phyloP scores from a whole-genome alignment of 2,113 vertebrate species.

The Hippocampus zosterae region DNA sequence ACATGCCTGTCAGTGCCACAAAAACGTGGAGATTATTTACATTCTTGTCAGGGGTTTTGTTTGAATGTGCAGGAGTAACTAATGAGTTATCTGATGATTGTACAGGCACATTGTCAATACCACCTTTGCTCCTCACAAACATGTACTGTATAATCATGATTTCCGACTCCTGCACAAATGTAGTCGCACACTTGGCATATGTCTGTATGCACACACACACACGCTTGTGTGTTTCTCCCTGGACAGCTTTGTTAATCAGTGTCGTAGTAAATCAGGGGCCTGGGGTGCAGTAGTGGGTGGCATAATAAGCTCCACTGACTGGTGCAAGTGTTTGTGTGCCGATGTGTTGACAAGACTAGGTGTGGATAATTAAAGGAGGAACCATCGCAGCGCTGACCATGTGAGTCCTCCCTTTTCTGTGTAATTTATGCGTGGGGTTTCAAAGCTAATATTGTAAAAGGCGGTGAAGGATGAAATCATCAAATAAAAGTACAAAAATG shows the following conservation, averaged over 20 bases:
- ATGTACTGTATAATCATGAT: conserved; percentile 12
- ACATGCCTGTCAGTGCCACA: too few relatives aligned
- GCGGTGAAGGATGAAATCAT: conserved; percentile 8
- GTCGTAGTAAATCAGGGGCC: conserved; percentile 61
- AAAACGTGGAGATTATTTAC: background rate
- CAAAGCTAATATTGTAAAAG: conserved; percentile 39
- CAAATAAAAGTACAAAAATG: background rate
- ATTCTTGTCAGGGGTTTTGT: background rate
- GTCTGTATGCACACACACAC: conserved; percentile 1
- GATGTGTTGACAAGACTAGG: conserved; percentile 33
- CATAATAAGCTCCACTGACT: conserved; percentile 51
- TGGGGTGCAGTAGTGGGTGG: conserved; percentile 29
- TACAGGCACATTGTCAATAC: conserved; percentile 22
- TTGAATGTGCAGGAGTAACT: background rate
- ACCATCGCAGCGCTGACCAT: conserved; percentile 21
- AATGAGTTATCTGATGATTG: background rate
- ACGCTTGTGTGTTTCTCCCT: conserved; percentile 4
- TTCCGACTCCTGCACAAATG: conserved; percentile 5
- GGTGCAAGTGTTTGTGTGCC: conserved; percentile 33
- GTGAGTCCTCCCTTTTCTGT: conserved; percentile 11
- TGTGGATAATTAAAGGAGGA: conserved; percentile 51
- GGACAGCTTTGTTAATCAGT: conserved; percentile 55
- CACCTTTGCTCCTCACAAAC: conserved; percentile 4
- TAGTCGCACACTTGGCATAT: conserved; percentile 2
- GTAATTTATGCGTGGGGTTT: conserved; percentile 15